Conservation (phyloP, 37 sponge, comb jelly and placozoan species). For the Beroe forskalii region DNA sequence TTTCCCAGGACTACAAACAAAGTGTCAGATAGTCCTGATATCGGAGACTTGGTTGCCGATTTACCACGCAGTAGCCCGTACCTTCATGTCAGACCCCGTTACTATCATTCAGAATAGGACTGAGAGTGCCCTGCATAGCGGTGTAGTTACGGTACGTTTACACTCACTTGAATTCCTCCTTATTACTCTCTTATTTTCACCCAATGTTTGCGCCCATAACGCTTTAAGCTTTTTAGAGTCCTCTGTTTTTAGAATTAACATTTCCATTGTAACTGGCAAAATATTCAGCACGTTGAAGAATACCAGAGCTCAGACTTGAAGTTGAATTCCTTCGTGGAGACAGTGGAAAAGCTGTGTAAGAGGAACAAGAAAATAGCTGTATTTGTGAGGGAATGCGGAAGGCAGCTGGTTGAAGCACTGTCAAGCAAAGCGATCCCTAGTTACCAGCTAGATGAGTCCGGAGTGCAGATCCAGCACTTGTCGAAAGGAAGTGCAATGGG, state of each 20-base stretch:
- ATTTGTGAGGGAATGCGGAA: neutral
- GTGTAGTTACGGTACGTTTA: neutral
- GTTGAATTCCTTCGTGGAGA: neutral
- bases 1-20: slow-evolving; percentile 44
- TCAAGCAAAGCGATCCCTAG: neutral
- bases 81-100: neutral
- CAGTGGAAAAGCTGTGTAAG: neutral
- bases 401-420: neutral
- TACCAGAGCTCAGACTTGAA: neutral
- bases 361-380: slow-evolving; percentile 4
- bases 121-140: slow-evolving; percentile 3
- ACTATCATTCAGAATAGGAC: slow-evolving; percentile 18
- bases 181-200: neutral
- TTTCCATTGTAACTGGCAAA: too few species aligned
- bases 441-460: neutral
- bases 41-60: slow-evolving; percentile 22
- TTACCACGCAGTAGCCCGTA: neutral
- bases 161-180: neutral
- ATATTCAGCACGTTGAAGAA: slow-evolving; percentile 46
- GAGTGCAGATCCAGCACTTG: neutral
- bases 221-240: too few species aligned
- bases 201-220: too few species aligned
- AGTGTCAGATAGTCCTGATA: slow-evolving; percentile 12
- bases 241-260: too few species aligned
- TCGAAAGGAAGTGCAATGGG: neutral